Percentiles rank a stretch among this genome's conserved stretches.
Evolutionary conservation across 2,888 invertebrate genomes (phyloP).

Genomic region (Branchipolynoe longqiensis): DNA sequence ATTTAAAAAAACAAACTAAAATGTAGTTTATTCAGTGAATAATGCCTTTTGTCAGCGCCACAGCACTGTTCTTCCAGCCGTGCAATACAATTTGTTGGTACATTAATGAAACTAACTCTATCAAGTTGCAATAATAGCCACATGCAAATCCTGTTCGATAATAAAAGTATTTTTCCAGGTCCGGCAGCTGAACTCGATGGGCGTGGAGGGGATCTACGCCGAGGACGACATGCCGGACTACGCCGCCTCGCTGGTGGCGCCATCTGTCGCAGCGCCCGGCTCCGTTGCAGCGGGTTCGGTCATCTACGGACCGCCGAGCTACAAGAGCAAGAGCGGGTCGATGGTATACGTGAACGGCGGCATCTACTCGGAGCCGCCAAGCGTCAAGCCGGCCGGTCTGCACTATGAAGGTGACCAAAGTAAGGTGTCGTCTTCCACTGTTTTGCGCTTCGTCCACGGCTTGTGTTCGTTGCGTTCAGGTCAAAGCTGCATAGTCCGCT

Average conservation of each 20-base stretch:
- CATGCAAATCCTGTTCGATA: no score
- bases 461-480: no score
- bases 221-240: slow-evolving; percentile 72
- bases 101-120: no score
- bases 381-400: slow-evolving; percentile 63
- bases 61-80: no score
- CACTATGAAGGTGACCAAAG: slow-evolving; percentile 69
- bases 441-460: no score
- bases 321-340: slow-evolving; percentile 74
- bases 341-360: slow-evolving; percentile 75
- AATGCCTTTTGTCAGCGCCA: no score
- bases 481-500: no score
- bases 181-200: slow-evolving; percentile 94
- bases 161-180: no score
- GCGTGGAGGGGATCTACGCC: slow-evolving; percentile 88
- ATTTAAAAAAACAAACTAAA: no score
- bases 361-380: slow-evolving; percentile 66
- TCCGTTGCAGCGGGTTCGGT: slow-evolving; percentile 43
- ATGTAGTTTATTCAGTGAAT: no score
- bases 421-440: slow-evolving; percentile 68
- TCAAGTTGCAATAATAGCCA: no score
- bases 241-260: slow-evolving; percentile 69
- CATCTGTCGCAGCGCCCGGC: slow-evolving; percentile 66
- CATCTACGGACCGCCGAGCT: slow-evolving; percentile 74
- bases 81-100: no score